Conservation (phyloP, 2,888 invertebrate species). For the Drosophila longiperda region DNA sequence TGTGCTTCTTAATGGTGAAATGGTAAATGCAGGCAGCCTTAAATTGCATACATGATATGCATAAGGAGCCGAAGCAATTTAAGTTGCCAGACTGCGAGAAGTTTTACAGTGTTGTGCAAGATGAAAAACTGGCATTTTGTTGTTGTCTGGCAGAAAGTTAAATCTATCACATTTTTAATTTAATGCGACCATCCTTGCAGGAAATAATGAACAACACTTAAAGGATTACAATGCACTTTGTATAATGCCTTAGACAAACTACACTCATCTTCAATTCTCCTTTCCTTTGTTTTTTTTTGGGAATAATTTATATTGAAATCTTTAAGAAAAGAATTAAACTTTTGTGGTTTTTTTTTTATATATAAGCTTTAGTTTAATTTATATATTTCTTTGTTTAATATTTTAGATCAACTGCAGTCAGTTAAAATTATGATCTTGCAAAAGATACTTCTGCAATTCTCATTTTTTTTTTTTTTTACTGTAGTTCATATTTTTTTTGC, state of each 20-base stretch:
- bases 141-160: slow-evolving; percentile 32
- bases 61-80: slow-evolving; percentile 37
- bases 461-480: neutral
- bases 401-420: fast-evolving
- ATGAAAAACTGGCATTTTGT: neutral
- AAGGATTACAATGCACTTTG: slow-evolving; percentile 34
- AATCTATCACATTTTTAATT: slow-evolving; percentile 25
- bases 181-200: slow-evolving; percentile 1
- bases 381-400: too few species aligned
- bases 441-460: neutral
- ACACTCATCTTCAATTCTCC: neutral
- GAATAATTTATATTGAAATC: too few species aligned
- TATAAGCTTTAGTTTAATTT: too few species aligned
- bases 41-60: slow-evolving; percentile 72
- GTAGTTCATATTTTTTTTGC: neutral
- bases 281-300: too few species aligned
- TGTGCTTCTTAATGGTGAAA: slow-evolving; percentile 59
- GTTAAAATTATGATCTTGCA: neutral
- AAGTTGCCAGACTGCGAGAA: slow-evolving; percentile 4
- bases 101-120: neutral
- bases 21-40: slow-evolving; percentile 51
- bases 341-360: too few species aligned
- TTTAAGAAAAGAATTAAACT: fast-evolving
- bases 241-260: slow-evolving; percentile 22
- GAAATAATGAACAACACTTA: slow-evolving; percentile 36